Base-by-base conservation (phyloP, 2,888 invertebrate species). In the Macaria liturata region DNA sequence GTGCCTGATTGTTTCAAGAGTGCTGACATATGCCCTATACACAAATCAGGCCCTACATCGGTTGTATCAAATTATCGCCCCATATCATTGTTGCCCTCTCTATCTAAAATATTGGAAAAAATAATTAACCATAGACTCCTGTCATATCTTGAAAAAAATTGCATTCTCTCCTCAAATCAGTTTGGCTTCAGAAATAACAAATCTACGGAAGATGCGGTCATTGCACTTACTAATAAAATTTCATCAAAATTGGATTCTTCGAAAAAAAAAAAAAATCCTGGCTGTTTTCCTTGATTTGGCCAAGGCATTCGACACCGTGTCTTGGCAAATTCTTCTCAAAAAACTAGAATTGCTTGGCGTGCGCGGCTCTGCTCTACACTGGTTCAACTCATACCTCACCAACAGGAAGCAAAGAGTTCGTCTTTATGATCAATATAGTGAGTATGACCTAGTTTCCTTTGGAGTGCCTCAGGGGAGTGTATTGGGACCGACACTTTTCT, bases 381-480 rank as follows among this genome's bases (percentile, higher is more conserved):
- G 39, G 39, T 39, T 39, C 39, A 5, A 8, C 5, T 39, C 39
- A 39, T 39, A 39, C 8, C 39, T 39, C 5, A 39, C 6, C 8
- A 8, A 39, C 39, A 39, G 39, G 39, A 39, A 39, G 39, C 39
- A 39, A 39, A 39, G 39, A 39, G 39, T 39, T 8, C 39, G 39
- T 39, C 5, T 39, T 8, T 39, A 5, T 39, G 8, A 5, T 7
- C 39, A 39, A 8, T 8, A 39, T 39, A 39, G 39, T 39, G 39
- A 39, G 6, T 39, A 39, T 39, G 39, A 5, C 39, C 3, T 8
- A 7, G 39, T 39, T 5, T 7, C 39, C 6, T 39, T 7, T 8
- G 39, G 60, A 8, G 66, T 68, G 0, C 64, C 61, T 0, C 68
- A 67, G 34, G 66, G 65, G n/a, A 63, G 55, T 6, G 46, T 67